Evolutionary conservation across 2,797 vertebrate genomes (phyloP).

Genomic region (Triplophysa bombifrons): DNA sequence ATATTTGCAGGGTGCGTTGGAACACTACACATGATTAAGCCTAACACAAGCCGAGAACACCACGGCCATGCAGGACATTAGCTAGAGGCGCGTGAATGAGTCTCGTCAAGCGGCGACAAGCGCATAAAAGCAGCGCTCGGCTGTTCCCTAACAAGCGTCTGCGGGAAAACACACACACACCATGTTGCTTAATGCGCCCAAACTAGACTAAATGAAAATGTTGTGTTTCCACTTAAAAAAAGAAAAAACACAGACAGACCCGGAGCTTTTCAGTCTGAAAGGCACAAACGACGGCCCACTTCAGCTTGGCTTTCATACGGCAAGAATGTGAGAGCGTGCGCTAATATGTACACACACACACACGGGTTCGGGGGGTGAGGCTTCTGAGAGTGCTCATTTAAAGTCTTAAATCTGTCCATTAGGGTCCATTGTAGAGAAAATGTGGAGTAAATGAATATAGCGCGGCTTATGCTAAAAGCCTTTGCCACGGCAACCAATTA

Average conservation of each 20-base stretch:
- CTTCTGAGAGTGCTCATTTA: constrained; percentile 83
- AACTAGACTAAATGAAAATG: constrained; percentile 66
- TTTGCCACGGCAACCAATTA: constrained; percentile 86
- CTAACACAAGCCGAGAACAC: constrained; percentile 15
- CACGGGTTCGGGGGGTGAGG: constrained; percentile 75
- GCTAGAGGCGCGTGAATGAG: constrained; percentile 6
- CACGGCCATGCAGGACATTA: constrained; percentile 21
- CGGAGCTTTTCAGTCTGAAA: constrained; percentile 71
- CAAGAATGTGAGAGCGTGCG: constrained; percentile 57
- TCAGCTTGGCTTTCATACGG: constrained; percentile 71
- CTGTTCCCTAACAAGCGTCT: constrained; percentile 37
- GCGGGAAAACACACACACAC: constrained; percentile 27
- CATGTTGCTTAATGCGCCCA: constrained; percentile 61
- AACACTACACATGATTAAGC: constrained; percentile 41
- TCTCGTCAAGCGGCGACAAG: constrained; percentile 8
- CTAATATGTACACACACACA: constrained; percentile 57
- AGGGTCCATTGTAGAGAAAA: constrained; percentile 89
- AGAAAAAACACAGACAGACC: constrained; percentile 65
- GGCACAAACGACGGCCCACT: constrained; percentile 58
- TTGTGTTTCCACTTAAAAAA: constrained; percentile 66
- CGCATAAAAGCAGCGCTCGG: constrained; percentile 13
- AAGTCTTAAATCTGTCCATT: constrained; percentile 88
- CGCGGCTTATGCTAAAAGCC: constrained; percentile 86
- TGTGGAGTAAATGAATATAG: constrained; percentile 87
- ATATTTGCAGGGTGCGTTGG: constrained; percentile 17